A percentile compares a stretch with the other conserved stretches of the same genome.
Conservation (phyloP, 2,797 vertebrate genomes). For the Acanthurus lineatus region DNA sequence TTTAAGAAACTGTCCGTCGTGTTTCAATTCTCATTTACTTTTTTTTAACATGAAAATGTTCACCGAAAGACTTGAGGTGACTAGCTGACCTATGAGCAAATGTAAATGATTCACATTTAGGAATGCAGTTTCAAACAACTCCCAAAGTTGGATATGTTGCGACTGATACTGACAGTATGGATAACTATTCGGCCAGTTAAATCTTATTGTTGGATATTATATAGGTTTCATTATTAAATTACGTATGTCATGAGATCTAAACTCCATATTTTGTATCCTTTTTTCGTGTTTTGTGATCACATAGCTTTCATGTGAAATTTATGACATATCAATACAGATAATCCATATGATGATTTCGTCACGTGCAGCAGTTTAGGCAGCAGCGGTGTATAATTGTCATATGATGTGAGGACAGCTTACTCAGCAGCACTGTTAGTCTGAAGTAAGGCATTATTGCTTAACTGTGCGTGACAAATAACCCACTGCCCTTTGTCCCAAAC, state of each 20-base stretch:
- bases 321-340: not conserved
- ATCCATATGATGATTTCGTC: not conserved
- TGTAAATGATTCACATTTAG: not conserved
- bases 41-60: not conserved
- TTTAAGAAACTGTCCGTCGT: not conserved
- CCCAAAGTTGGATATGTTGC: not conserved
- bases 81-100: not conserved
- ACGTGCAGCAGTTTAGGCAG: not conserved
- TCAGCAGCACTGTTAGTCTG: constrained; percentile 22
- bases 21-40: not conserved
- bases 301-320: not conserved
- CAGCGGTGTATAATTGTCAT: not conserved
- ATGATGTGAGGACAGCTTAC: constrained; percentile 30
- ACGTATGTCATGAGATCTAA: no score
- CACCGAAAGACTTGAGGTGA: not conserved
- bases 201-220: no score
- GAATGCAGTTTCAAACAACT: not conserved
- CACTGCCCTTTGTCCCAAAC: constrained; percentile 48
- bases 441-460: constrained; percentile 9
- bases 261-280: not conserved
- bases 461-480: constrained; percentile 8
- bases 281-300: not conserved
- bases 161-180: not conserved
- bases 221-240: no score
- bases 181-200: no score